Base-by-base conservation (phyloP, 92 coral and sea anemone species). In the Siderastrea radians region DNA sequence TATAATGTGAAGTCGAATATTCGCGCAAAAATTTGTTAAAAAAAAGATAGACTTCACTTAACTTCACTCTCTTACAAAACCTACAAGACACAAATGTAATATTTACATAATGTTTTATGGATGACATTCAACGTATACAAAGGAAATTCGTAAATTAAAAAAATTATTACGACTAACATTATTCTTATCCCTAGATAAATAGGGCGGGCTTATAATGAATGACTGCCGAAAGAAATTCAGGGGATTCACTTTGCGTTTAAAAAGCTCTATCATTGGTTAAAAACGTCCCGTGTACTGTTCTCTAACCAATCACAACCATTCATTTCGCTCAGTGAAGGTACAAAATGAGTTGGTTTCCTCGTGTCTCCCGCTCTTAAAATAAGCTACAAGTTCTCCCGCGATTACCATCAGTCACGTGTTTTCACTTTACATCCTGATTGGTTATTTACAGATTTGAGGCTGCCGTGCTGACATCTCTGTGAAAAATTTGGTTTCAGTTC, bases 21-120 rank as follows among this genome's bases (percentile, higher is more conserved):
- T 38, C 7, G 77, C 76, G 58, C 77, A 70, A 82, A 82, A 82
- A 48, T 46, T 47, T 46, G 75, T 69, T 47, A 70, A 12, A 55
- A 63, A 82, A 80, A 82, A 82, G 68, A 82, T 47, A 70, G 76
- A 68, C 77, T 81, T 43, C 46, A 14, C 74, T 47, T 66, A 52
- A 51, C 74, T 57, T 48, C 69, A 58, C 10, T 55, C 16, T 61
- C 51, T 69, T 70, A 82, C 57, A 82, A 82, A 82, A 82, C 48
- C 58, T 80, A 38, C 38, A n/a, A 46, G 53, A 68, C 77, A 70
- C 58, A 55, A 55, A 69, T 54, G 48, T 47, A 46, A 55, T 82
- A 82, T 82, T 82, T 82, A 71, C 86, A 70, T 47, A 69, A 17
- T 52, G 19, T 12, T 71, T 3, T 16, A 16, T 45, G 63, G 68